Evolutionary conservation across 37 sponge, comb jelly and placozoan genomes (phyloP), one percentile per base, ranked within the genome.

Genomic region (Beroe ovata): DNA sequence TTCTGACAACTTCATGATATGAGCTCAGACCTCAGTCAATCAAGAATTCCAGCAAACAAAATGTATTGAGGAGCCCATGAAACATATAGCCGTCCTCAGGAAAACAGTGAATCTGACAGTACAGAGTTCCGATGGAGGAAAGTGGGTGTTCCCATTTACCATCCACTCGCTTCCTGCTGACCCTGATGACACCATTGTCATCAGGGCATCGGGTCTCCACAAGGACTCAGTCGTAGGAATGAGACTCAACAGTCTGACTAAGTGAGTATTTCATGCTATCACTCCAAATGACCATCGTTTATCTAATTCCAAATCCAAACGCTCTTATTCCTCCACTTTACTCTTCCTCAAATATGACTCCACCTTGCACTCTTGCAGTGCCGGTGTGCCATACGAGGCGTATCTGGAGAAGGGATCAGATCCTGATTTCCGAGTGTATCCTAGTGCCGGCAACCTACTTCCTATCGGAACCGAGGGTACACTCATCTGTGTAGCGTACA

Each of bases 141-240:
- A 89, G 32, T 95, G 95, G 95, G 38, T 39, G 29, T 92, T 92
- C 64, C 95, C 94, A 11, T 37, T 95, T 25, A 88, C 60, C 16
- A 28, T 93, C 59, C 39, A 14, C 29, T 94, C 93, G 30, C 41
- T 81, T 8, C 38, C 72, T 28, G 64, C 93, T 16, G 60, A 21
- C 26, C 92, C 94, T 90, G 95, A 95, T 91, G 95, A 95, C 60
- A 61, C 59, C 63, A 92, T 95, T 33, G 88, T 88, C 0, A 77
- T 95, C 19, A 89, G 93, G 60, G 93, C 94, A 25, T 35, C 59
- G 1, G 92, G 92, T 19, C 90, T 95, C 11, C 90, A 93, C 77
- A 72, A 89, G 64, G 94, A 91, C 59, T 60, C 93, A 61, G 72
- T 64, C 19, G 88, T 90, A 26, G 88, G 90, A 39, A 92, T 95